Percentiles rank a stretch among this genome's conserved stretches.
Evolutionary conservation across 2,888 invertebrate species (phyloP).

Genomic region (Hyposoter didymator): DNA sequence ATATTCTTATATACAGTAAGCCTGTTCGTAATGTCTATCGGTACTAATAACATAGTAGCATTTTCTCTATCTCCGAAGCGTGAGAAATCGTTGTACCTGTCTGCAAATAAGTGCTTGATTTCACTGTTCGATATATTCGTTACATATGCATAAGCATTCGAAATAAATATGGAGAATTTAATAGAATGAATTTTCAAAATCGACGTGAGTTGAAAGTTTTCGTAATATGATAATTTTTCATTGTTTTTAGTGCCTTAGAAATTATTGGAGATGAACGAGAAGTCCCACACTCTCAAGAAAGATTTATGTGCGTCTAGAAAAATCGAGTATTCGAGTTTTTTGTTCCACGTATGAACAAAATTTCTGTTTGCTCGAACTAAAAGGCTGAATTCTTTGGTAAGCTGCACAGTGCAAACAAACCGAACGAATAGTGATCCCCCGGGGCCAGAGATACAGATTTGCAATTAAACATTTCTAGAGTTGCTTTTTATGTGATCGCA

Average conservation of each 20-base stretch:
- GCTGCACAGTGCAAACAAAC: no score
- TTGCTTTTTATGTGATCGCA: no score
- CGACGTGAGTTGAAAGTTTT: background rate
- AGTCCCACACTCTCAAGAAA: no score
- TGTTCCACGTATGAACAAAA: no score
- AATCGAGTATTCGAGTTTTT: no score
- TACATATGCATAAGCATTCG: background rate
- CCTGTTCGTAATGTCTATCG: conserved; percentile 44
- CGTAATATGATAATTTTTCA: background rate
- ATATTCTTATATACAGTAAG: conserved; percentile 2
- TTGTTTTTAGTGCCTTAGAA: background rate
- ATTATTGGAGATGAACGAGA: no score
- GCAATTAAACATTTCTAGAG: background rate
- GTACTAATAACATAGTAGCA: conserved; percentile 59
- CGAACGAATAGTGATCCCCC: background rate
- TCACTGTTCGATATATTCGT: conserved; percentile 6
- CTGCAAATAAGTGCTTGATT: conserved; percentile 40
- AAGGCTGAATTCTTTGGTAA: no score
- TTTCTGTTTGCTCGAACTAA: no score
- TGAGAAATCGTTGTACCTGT: conserved; percentile 62
- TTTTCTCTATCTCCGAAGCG: conserved; percentile 61
- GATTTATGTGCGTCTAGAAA: no score
- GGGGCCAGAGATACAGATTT: background rate
- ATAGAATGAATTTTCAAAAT: background rate
- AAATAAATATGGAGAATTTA: conserved; percentile 8